These are phyloP conservation scores for Ibidorhyncha struthersii DNA, from an alignment of 2,113 vertebrate genomes.

Conservation along the genomic window DNA sequence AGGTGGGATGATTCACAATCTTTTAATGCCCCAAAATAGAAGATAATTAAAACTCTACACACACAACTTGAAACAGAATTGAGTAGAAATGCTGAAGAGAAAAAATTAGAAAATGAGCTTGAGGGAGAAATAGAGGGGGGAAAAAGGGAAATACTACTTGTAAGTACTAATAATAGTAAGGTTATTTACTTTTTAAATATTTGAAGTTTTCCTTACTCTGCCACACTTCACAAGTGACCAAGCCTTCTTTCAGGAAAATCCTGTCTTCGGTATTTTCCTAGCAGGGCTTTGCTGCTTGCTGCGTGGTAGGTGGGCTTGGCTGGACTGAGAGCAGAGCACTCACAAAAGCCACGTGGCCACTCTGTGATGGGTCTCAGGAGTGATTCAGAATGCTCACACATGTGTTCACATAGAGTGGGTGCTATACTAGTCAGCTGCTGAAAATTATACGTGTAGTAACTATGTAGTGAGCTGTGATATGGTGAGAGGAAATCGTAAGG, in stretches of 20 bases:
- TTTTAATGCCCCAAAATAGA: constrained; percentile 34
- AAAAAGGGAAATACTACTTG: background rate
- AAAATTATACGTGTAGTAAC: background rate
- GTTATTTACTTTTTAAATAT: background rate
- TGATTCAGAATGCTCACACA: background rate
- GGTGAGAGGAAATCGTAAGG: background rate
- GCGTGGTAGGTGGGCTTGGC: background rate
- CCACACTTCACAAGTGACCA: background rate
- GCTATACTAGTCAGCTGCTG: background rate
- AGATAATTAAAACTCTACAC: constrained; percentile 33
- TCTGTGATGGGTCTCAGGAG: background rate
- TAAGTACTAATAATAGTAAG: background rate
- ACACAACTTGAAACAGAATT: constrained; percentile 24
- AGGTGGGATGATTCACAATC: constrained; percentile 59
- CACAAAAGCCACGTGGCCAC: accelerated
- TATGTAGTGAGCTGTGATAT: background rate
- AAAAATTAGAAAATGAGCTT: constrained; percentile 26
- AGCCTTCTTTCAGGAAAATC: background rate
- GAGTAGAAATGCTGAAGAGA: background rate
- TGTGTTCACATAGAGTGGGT: background rate
- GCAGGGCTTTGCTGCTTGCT: background rate
- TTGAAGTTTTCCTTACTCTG: background rate
- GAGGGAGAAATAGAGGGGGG: background rate
- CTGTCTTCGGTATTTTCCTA: background rate
- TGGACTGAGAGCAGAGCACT: background rate